These are phyloP conservation scores for Parotia lawesii DNA, from an alignment of 2,113 vertebrate species.

Conservation along the genomic window DNA sequence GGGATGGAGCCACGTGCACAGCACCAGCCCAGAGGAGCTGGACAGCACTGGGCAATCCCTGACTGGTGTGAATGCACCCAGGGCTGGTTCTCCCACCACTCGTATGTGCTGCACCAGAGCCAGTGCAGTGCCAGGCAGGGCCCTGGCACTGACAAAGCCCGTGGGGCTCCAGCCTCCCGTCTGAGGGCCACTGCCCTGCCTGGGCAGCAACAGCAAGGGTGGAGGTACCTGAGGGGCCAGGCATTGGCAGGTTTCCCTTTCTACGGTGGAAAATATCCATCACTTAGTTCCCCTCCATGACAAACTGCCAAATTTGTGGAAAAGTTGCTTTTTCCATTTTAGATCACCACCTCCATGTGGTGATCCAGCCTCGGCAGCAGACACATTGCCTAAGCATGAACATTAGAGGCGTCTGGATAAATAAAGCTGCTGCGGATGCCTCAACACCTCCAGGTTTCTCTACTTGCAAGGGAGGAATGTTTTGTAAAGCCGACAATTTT, in stretches of 20 bases:
- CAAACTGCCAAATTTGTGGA: slow-evolving; percentile 55
- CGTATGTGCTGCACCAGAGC: rapidly evolving
- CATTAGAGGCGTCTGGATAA: slow-evolving; percentile 57
- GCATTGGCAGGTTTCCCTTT: neutral
- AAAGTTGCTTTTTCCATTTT: slow-evolving; percentile 68
- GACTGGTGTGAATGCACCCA: rapidly evolving
- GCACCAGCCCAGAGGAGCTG: neutral
- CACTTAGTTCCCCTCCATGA: slow-evolving; percentile 10
- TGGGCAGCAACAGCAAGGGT: rapidly evolving
- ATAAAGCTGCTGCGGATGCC: slow-evolving; percentile 59
- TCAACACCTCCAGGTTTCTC: slow-evolving; percentile 58
- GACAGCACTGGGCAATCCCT: rapidly evolving
- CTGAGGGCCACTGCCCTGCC: rapidly evolving
- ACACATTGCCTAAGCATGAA: slow-evolving; percentile 45
- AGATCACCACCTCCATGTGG: slow-evolving; percentile 62
- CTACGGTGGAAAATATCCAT: neutral
- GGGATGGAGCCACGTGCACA: neutral
- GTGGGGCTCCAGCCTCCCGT: neutral
- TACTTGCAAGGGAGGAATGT: slow-evolving; percentile 42
- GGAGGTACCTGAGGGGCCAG: neutral
- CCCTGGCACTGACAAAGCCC: neutral
- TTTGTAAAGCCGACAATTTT: slow-evolving; percentile 52
- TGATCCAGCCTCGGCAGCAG: slow-evolving; percentile 51
- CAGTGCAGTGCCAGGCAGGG: rapidly evolving
- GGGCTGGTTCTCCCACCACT: neutral